A percentile compares a stretch with the other conserved stretches of the same genome.
Conservation (phyloP, 2,797 vertebrate species). For the Antrozous pallidus region DNA sequence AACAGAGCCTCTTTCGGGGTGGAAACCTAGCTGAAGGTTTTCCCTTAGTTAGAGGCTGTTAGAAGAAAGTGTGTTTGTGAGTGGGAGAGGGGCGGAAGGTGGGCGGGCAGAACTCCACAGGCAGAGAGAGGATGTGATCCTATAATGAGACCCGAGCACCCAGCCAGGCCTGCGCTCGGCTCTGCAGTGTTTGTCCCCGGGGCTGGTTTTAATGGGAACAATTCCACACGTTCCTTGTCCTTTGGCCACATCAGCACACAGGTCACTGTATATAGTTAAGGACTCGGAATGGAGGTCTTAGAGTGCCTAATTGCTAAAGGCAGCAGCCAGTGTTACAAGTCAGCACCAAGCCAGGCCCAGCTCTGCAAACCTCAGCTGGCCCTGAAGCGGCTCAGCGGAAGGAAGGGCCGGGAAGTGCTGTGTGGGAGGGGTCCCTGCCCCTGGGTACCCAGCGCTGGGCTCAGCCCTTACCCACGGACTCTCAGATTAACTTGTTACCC, state of each 20-base stretch:
- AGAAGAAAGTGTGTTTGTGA: not conserved
- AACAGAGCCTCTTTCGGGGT: not conserved
- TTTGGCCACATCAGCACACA: slow-evolving; percentile 22
- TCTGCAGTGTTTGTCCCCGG: not conserved
- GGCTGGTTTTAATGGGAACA: slow-evolving; percentile 56
- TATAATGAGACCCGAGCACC: not conserved
- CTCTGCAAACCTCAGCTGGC: not conserved
- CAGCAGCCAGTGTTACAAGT: slow-evolving; percentile 26
- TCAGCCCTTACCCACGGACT: not conserved
- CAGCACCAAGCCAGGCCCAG: not conserved
- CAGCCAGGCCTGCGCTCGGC: not conserved
- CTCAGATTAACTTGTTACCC: not conserved
- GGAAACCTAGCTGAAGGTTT: not conserved
- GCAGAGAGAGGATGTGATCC: not conserved
- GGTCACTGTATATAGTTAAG: slow-evolving; percentile 30
- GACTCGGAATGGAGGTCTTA: slow-evolving; percentile 15
- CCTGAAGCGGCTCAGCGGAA: not conserved
- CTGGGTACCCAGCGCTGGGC: no score
- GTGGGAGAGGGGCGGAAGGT: not conserved
- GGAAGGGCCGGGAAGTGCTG: not conserved
- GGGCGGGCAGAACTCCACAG: not conserved
- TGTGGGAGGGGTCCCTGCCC: rapidly evolving
- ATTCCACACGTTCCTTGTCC: not conserved
- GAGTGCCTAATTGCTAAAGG: slow-evolving; percentile 38
- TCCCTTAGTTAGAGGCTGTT: not conserved